Base-by-base conservation (phyloP, 2,888 invertebrate species). In the Hoplodrina ambigua region DNA sequence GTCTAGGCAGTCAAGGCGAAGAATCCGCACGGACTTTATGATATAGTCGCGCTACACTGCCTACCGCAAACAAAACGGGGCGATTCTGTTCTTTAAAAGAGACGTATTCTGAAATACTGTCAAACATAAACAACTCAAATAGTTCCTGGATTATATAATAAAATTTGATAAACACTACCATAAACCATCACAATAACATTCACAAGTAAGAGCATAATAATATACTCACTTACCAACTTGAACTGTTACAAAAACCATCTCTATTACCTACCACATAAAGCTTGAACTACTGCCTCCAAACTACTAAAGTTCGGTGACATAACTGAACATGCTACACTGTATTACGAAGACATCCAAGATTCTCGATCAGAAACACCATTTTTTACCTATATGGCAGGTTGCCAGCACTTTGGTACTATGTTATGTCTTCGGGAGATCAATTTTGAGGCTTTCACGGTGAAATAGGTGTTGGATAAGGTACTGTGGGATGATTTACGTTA, bases 391-490 rank as follows among this genome's bases (percentile, higher is more conserved):
- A 73, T 83, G 84, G 84, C 80, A 75, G 50, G 11, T 19, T 74
- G 85, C 85, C 85, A 85, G 49, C 71, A 25, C 57, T 25, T 20
- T 57, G 64, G 58, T 61, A 77, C 71, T 74, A 72, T 17, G 78
- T 78, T 83, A 78, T 60, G 66, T 78, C 80, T 78, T 80, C 62
- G 64, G 20, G 59, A 72, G 75, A 82, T 82, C 73, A 80, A 69
- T 77, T 80, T 79, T 64, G 75, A 69, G 67, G 63, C 69, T 70
- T 72, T 68, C 60, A 58, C 70, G 69, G 54, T 60, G 52, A 78
- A 72, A 74, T 84, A 56, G 72, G 75, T 69, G 78, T 71, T 49
- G 71, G 71, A 61, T 63, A 67, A 65, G 49, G 19, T 61, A 56
- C 19, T 20, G 17, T 19, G 6, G 55, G 55, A 72, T 67, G 67